Conservation (phyloP, 2,797 vertebrate genomes). For the Eremophila alpestris region DNA sequence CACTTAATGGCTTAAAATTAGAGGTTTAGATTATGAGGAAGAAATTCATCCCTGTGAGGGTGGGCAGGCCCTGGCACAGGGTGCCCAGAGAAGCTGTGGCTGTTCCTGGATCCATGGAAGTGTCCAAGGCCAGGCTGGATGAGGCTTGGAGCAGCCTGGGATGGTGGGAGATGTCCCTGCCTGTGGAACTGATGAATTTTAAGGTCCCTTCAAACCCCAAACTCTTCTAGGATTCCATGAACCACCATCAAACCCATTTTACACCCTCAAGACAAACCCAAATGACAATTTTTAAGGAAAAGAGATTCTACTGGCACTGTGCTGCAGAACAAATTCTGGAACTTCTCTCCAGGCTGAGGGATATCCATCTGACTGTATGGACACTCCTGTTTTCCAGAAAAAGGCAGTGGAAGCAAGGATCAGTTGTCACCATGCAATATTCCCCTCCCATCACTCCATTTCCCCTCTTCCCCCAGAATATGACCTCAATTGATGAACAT, state of each 20-base stretch:
- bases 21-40: not conserved
- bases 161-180: rapidly evolving
- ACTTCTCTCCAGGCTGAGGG: not conserved
- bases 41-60: rapidly evolving
- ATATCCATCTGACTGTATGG: rapidly evolving
- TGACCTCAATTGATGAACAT: not conserved
- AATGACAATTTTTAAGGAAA: slow-evolving; percentile 35
- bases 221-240: not conserved
- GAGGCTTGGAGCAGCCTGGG: rapidly evolving
- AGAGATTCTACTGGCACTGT: not conserved
- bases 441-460: not conserved
- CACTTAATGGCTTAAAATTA: too few species aligned
- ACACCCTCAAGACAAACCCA: not conserved
- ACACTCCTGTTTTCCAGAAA: not conserved
- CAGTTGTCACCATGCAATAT: not conserved
- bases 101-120: not conserved
- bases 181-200: rapidly evolving
- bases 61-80: rapidly evolving
- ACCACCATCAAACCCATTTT: not conserved
- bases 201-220: not conserved
- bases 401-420: not conserved
- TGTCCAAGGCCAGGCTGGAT: rapidly evolving
- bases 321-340: not conserved
- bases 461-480: not conserved
- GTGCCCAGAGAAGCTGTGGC: not conserved